Evolutionary conservation across 1,140 invertebrate genomes (phyloP).

Genomic region (Lepidurus arcticus): DNA sequence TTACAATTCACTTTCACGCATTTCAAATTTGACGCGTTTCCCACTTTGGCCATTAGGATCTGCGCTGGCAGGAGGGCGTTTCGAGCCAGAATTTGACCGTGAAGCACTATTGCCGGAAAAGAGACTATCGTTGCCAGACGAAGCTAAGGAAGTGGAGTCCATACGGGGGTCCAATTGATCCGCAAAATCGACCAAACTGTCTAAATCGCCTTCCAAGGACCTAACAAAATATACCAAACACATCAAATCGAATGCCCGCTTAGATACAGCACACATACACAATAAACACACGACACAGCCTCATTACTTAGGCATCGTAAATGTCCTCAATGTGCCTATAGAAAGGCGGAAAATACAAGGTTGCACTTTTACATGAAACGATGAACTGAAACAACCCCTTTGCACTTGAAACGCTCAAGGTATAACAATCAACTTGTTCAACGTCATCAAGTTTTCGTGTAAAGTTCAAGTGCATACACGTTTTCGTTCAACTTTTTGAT

Average conservation of each 20-base stretch:
- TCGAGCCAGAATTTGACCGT: not conserved
- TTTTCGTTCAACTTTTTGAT: too few species aligned
- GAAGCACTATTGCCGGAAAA: not conserved
- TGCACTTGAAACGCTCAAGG: too few species aligned
- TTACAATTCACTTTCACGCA: slow-evolving; percentile 15
- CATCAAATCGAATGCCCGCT: not conserved
- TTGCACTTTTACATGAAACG: too few species aligned
- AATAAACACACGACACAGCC: too few species aligned
- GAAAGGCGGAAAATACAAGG: too few species aligned
- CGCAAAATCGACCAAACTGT: slow-evolving; percentile 10
- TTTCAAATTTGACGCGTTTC: slow-evolving; percentile 1
- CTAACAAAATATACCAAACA: not conserved
- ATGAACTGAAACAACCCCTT: too few species aligned
- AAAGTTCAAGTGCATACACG: too few species aligned
- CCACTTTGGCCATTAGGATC: not conserved
- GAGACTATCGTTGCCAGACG: not conserved
- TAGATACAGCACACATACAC: too few species aligned
- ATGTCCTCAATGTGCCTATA: too few species aligned
- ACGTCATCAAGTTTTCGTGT: too few species aligned
- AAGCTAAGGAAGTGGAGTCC: not conserved
- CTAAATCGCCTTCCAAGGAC: not conserved
- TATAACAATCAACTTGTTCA: too few species aligned
- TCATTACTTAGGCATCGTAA: too few species aligned
- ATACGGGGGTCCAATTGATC: not conserved
- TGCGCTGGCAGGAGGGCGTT: not conserved